Evolutionary conservation across 2,888 invertebrate species (phyloP).

Genomic region (Cephus rjabovi): DNA sequence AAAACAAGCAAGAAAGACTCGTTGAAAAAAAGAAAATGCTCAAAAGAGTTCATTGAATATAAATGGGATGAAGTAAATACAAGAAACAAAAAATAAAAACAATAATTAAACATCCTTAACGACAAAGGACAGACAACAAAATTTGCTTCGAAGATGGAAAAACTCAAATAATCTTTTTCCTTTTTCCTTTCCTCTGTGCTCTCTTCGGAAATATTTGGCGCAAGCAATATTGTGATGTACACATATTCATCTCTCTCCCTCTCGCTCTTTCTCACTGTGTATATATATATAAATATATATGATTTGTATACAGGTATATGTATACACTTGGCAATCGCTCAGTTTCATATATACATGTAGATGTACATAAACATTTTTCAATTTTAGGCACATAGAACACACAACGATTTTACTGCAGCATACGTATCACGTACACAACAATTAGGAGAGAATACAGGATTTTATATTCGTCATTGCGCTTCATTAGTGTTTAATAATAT

Average conservation of each 20-base stretch:
- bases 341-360: conserved; percentile 18
- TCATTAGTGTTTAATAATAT: conserved; percentile 9
- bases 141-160: neutral
- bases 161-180: conserved; percentile 1
- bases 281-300: conserved; percentile 7
- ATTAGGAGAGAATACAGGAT: conserved; percentile 28
- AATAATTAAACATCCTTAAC: conserved; percentile 3
- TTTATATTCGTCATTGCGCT: conserved; percentile 10
- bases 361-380: conserved; percentile 18
- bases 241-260: conserved; percentile 7
- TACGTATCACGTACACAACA: conserved; percentile 35
- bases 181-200: conserved; percentile 4
- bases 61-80: neutral
- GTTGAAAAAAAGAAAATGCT: neutral
- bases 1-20: neutral
- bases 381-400: conserved; percentile 62
- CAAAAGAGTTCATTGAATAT: neutral
- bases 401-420: conserved; percentile 49
- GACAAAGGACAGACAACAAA: neutral
- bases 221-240: conserved; percentile 8
- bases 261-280: conserved; percentile 6
- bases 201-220: conserved; percentile 6
- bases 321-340: conserved; percentile 4
- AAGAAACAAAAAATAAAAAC: neutral
- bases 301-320: conserved; percentile 19